These are phyloP conservation scores for Cololabis saira DNA, from an alignment of 2,113 vertebrate genomes.

Conservation along the genomic window DNA sequence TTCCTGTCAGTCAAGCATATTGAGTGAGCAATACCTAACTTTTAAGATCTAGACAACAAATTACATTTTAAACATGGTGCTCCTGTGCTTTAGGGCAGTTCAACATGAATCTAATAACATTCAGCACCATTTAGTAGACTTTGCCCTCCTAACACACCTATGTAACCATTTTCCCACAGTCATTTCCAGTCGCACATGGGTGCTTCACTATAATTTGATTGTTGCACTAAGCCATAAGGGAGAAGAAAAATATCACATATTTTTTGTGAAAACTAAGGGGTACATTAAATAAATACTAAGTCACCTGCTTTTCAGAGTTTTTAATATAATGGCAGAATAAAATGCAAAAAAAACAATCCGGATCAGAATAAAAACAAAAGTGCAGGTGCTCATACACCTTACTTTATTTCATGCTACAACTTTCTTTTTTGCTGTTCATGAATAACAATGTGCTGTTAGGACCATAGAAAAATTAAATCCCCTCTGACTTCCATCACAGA, in stretches of 20 bases:
- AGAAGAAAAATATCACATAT: constrained; percentile 19
- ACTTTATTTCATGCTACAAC: not conserved
- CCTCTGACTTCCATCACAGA: constrained; percentile 56
- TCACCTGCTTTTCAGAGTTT: too few relatives aligned
- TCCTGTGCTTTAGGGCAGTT: constrained; percentile 53
- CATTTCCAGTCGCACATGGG: constrained; percentile 41
- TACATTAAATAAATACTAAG: constrained; percentile 10
- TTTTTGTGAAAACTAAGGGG: constrained; percentile 27
- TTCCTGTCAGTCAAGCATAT: constrained; percentile 72
- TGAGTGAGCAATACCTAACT: constrained; percentile 58
- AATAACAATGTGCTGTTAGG: constrained; percentile 39
- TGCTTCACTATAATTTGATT: constrained; percentile 51
- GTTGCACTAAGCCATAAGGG: constrained; percentile 35
- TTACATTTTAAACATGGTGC: constrained; percentile 53
- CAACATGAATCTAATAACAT: constrained; percentile 47
- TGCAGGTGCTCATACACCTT: not conserved
- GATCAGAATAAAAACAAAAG: not conserved
- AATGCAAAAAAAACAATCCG: not conserved
- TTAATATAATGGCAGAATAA: constrained; percentile 22
- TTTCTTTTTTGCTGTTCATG: constrained; percentile 33
- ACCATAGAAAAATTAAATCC: constrained; percentile 43
- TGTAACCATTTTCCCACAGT: constrained; percentile 27
- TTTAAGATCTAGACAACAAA: constrained; percentile 56
- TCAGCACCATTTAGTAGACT: constrained; percentile 49
- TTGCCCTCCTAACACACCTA: constrained; percentile 40